Evolutionary conservation across 2,113 vertebrate genomes (phyloP), one percentile per base, ranked within the genome.

Genomic region (Cettia cetti): DNA sequence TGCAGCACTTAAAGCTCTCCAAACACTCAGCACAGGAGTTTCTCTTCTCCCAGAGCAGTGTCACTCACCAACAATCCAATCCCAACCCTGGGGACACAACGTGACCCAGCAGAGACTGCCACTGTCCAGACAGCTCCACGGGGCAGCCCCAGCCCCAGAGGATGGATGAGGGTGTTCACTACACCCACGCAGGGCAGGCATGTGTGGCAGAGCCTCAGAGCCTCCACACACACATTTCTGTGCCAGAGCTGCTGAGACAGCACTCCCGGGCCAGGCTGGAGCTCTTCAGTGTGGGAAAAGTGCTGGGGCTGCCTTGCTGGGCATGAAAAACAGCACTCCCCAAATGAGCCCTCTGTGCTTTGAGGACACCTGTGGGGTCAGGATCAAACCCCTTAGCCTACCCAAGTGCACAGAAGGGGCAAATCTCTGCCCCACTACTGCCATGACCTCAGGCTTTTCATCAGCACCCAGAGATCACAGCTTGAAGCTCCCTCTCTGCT

Each of bases 71-170:
- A 11, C 1, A 3, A 28, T 4, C 54, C 15, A 4, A 86, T 50
- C 11, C 27, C 19, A 6, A 2, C 1, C 23, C 40, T 49, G 0
- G 0, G n/a, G 33, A 35, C 16, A 39, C 0, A 3, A 20, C 33
- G 3, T 2, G 50, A 49, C 8, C 77, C 87, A 60, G 76, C 63
- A 59, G 27, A 45, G 52, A 54, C 11, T 65, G 54, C 18, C 39
- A 10, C 47, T 27, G 20, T 16, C 68, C 80, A 56, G 4, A 22
- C 49, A 39, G 12, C 74, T 42, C 35, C 0, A 0, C 8, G 45
- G 65, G 21, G 47, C 64, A 86, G 75, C 45, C 37, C 24, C 63
- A 31, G 72, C 37, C 42, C 70, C n/a, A 2, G 31, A 27, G 40
- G 28, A 54, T 22, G 39, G 42, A 26, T 0, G 47, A 65, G 54